These are phyloP conservation scores for Tachysurus vachellii DNA, from an alignment of 2,113 vertebrate genomes.

Conservation along the genomic window DNA sequence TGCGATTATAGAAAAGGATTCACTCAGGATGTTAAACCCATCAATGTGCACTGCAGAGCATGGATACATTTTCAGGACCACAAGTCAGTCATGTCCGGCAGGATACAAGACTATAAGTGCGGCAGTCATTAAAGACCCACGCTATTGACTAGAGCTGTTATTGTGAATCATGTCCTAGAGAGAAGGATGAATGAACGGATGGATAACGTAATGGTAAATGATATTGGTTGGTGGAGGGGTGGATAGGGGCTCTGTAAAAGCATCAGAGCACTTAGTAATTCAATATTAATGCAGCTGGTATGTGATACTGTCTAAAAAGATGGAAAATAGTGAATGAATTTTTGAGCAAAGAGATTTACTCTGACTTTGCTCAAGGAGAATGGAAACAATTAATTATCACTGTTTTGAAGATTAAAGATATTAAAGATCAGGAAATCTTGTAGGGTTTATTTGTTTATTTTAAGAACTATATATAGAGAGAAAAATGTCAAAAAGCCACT, in stretches of 20 bases:
- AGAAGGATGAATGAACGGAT: slow-evolving; percentile 1
- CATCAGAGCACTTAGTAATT: background rate
- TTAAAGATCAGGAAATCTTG: background rate
- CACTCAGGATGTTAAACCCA: background rate
- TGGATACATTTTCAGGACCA: background rate
- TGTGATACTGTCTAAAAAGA: background rate
- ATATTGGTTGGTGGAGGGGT: background rate
- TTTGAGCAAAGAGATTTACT: background rate
- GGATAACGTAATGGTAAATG: background rate
- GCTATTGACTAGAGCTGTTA: background rate
- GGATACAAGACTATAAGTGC: background rate
- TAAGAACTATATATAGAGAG: background rate
- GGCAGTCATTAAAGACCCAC: slow-evolving; percentile 7
- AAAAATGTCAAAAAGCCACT: background rate
- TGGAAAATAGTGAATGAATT: background rate
- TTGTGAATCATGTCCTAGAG: slow-evolving; percentile 1
- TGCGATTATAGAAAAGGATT: background rate
- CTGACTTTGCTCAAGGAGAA: background rate
- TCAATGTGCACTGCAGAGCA: background rate
- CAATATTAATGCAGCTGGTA: background rate
- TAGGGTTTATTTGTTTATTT: too few species aligned
- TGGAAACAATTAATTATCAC: background rate
- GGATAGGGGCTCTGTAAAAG: background rate
- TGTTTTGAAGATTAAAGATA: background rate
- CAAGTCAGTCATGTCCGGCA: background rate